phyloP scores from a whole-genome alignment of 2,797 vertebrate genomes.

The Gallinago nigripennis region DNA sequence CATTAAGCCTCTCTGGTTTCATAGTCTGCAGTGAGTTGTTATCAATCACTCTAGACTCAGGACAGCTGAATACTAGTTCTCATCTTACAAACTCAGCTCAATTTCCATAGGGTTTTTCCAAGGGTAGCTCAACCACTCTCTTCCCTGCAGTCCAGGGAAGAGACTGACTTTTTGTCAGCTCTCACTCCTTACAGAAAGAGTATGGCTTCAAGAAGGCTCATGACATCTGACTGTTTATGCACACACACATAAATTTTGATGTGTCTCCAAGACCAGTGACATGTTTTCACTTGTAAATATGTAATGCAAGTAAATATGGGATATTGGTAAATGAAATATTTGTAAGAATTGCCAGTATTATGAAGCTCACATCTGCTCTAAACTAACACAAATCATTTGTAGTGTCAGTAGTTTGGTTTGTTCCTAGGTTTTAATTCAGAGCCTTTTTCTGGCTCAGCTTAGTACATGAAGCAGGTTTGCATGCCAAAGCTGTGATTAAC shows the following conservation, averaged over 20 bases:
- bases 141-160: background rate
- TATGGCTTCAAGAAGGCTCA: background rate
- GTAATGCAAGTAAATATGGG: background rate
- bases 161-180: background rate
- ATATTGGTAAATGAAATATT: conserved; percentile 30
- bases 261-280: background rate
- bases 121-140: background rate
- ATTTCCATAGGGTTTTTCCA: background rate
- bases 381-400: conserved; percentile 17
- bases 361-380: background rate
- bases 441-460: conserved; percentile 58
- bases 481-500: conserved; percentile 80
- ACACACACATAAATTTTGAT: background rate
- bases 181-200: background rate
- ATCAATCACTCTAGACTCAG: background rate
- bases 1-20: background rate
- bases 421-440: conserved; percentile 60
- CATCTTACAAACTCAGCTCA: background rate
- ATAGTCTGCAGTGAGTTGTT: background rate
- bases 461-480: conserved; percentile 54
- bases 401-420: conserved; percentile 39
- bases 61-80: background rate
- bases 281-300: background rate
- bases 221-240: background rate
- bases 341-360: background rate